Conservation (phyloP, 2,888 invertebrate genomes). For the Meganola albula region DNA sequence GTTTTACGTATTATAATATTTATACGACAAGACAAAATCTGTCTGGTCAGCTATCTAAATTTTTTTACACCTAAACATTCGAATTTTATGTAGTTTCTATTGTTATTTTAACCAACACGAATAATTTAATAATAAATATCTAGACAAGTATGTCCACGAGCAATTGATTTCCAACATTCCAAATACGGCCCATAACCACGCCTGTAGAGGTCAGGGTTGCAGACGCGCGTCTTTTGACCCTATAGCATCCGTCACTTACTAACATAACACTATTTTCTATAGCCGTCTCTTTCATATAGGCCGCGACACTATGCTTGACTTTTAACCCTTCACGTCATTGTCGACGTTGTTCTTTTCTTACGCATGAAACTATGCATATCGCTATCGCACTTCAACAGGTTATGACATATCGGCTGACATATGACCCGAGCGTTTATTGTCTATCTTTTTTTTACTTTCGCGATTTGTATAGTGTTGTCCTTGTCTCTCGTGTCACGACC, state of each 20-base stretch:
- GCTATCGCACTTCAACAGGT: constrained; percentile 65
- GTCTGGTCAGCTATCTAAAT: too few relatives aligned
- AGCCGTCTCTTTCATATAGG: constrained; percentile 54
- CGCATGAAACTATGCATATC: constrained; percentile 32
- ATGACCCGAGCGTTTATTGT: constrained; percentile 60
- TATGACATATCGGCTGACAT: constrained; percentile 76
- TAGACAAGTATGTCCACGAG: too few relatives aligned
- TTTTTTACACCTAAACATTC: too few relatives aligned
- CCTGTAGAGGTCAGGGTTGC: constrained; percentile 73
- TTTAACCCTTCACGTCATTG: constrained; percentile 74
- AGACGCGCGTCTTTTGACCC: constrained; percentile 75
- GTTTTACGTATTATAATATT: too few relatives aligned
- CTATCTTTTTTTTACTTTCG: constrained; percentile 50
- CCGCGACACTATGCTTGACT: constrained; percentile 73
- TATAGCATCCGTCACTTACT: constrained; percentile 42
- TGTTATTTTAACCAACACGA: too few relatives aligned
- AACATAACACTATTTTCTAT: constrained; percentile 36
- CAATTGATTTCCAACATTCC: too few relatives aligned
- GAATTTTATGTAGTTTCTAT: too few relatives aligned
- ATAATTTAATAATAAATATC: too few relatives aligned
- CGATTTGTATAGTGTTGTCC: constrained; percentile 45
- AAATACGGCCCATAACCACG: constrained; percentile 58
- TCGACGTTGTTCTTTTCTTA: constrained; percentile 53
- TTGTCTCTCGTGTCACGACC: constrained; percentile 66
- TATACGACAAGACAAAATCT: too few relatives aligned